phyloP scores from a whole-genome alignment of 2,888 invertebrate genomes.

The Melanotus villosus region DNA sequence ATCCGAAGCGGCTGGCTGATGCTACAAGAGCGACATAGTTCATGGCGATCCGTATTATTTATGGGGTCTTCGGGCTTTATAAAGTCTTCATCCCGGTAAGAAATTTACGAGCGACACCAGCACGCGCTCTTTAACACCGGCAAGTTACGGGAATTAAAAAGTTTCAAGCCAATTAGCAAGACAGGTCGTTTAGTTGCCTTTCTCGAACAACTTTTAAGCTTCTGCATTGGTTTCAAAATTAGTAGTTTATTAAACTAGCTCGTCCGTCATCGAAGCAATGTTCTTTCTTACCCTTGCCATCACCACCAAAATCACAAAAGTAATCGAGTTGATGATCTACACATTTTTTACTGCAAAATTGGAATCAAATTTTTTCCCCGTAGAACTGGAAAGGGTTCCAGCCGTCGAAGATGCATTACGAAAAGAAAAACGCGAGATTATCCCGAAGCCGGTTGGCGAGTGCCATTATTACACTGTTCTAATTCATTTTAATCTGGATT shows the following conservation, averaged over 20 bases:
- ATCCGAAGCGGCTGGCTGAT: constrained; percentile 35
- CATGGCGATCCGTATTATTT: constrained; percentile 44
- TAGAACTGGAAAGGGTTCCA: constrained; percentile 18
- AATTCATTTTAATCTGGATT: constrained; percentile 54
- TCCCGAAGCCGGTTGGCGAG: constrained; percentile 28
- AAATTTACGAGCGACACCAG: constrained; percentile 46
- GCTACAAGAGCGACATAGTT: constrained; percentile 38
- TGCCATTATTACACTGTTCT: constrained; percentile 47
- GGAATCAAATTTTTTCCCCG: constrained; percentile 29
- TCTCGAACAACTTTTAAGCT: constrained; percentile 44
- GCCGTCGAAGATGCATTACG: constrained; percentile 26
- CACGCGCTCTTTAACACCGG: constrained; percentile 47
- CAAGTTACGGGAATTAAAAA: constrained; percentile 52
- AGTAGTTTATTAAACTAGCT: constrained; percentile 40
- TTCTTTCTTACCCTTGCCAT: too few species aligned
- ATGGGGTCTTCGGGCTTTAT: constrained; percentile 43
- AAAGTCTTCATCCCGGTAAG: constrained; percentile 38
- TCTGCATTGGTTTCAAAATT: constrained; percentile 48
- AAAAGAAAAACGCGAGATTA: constrained; percentile 36
- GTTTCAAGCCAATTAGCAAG: constrained; percentile 54
- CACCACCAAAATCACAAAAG: too few species aligned
- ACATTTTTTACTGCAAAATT: too few species aligned
- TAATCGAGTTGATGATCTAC: too few species aligned
- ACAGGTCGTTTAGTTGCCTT: constrained; percentile 44
- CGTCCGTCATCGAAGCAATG: constrained; percentile 11